Evolutionary conservation across 2,113 vertebrate species (phyloP).

Genomic region (Sterrhoptilus dennistouni): DNA sequence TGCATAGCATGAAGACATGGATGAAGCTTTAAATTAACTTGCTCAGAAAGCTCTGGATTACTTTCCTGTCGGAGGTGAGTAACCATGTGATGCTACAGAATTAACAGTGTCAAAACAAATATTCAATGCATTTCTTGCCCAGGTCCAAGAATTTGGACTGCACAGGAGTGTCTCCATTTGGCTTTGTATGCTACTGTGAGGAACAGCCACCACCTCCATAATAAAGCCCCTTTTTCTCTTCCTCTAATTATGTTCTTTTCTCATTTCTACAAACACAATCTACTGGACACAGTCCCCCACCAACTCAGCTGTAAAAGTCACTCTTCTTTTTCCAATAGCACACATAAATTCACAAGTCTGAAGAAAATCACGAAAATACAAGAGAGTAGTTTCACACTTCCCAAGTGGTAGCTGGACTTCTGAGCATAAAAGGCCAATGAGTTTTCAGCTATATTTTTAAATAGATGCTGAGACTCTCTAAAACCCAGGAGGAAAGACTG

Average conservation of each 20-base stretch:
- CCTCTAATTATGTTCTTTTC: background rate
- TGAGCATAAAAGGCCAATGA: background rate
- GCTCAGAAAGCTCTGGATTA: background rate
- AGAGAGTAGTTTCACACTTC: background rate
- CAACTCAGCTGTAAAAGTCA: background rate
- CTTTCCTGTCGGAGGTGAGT: background rate
- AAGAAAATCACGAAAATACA: background rate
- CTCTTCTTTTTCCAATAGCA: background rate
- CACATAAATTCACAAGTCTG: background rate
- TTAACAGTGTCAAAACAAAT: background rate
- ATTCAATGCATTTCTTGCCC: background rate
- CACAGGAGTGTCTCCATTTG: background rate
- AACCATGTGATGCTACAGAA: background rate
- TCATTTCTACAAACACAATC: background rate
- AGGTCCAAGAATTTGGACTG: background rate
- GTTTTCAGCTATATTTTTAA: background rate
- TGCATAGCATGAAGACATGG: background rate
- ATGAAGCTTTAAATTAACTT: background rate
- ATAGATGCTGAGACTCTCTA: background rate
- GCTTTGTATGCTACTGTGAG: background rate
- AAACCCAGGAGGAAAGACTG: background rate
- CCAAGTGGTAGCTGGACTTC: background rate
- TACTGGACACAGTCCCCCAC: background rate
- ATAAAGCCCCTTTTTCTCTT: background rate
- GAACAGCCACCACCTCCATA: background rate